Evolutionary conservation across 2,888 invertebrate genomes (phyloP).

Genomic region (Chymomyza fuscimana): DNA sequence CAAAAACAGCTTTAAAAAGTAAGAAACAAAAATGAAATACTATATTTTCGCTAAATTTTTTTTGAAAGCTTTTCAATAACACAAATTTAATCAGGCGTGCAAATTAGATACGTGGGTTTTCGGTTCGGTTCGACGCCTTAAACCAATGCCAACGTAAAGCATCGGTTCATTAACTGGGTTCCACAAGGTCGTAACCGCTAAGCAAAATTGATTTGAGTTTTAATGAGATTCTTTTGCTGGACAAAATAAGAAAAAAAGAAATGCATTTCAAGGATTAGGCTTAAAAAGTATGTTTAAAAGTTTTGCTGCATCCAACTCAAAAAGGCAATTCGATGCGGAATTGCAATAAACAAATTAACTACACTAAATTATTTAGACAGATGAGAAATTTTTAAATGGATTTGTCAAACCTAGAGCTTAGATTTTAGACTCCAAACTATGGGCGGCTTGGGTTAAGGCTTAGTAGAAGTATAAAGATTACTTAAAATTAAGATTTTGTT

Average conservation of each 20-base stretch:
- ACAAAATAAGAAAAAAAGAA: neutral
- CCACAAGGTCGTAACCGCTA: neutral
- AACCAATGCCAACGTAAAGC: neutral
- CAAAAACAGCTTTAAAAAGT: constrained; percentile 16
- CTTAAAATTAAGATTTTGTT: no score
- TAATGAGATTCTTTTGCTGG: neutral
- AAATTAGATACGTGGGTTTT: neutral
- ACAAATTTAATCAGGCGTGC: neutral
- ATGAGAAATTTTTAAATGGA: no score
- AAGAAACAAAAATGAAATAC: neutral
- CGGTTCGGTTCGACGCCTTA: neutral
- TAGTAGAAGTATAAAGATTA: no score
- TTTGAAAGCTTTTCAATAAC: neutral
- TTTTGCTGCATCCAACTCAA: no score
- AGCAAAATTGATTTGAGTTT: neutral
- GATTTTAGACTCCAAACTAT: no score
- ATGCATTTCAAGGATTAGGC: neutral
- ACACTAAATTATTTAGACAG: no score
- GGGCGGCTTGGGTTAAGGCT: no score
- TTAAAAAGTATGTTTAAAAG: no score
- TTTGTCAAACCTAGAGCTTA: no score
- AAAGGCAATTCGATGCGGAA: no score
- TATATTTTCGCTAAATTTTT: neutral
- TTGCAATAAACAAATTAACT: no score
- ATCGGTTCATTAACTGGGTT: neutral